Conservation (phyloP, 2,888 invertebrate genomes). For the Drosophila phalerata region DNA sequence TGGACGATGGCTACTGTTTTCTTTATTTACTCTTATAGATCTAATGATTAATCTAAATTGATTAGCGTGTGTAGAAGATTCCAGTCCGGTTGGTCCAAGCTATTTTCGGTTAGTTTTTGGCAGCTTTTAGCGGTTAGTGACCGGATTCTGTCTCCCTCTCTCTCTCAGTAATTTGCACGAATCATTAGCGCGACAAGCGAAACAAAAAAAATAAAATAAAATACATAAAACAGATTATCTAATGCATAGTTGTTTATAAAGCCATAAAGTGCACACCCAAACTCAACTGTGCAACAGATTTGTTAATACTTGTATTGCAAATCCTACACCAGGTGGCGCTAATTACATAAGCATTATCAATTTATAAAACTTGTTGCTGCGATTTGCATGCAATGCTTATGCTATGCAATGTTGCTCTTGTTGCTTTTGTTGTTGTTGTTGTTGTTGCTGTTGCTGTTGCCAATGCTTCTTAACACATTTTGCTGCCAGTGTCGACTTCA, state of each 20-base stretch:
- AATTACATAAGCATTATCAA: slow-evolving; percentile 71
- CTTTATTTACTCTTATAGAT: slow-evolving; percentile 12
- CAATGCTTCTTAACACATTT: slow-evolving; percentile 66
- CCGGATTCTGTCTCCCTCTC: slow-evolving; percentile 28
- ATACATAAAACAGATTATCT: too few relatives aligned
- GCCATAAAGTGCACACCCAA: slow-evolving; percentile 4
- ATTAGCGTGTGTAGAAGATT: slow-evolving; percentile 28
- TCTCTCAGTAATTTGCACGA: slow-evolving; percentile 38
- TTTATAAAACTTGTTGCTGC: slow-evolving; percentile 27
- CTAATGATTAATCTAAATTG: slow-evolving; percentile 14
- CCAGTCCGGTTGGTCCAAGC: not conserved
- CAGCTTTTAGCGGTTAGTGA: slow-evolving; percentile 52
- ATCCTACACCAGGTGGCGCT: slow-evolving; percentile 49
- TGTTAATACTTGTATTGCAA: slow-evolving; percentile 42
- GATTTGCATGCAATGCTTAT: slow-evolving; percentile 68
- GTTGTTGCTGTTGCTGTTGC: slow-evolving; percentile 31
- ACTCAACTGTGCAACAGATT: slow-evolving; percentile 21
- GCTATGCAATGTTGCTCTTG: slow-evolving; percentile 2
- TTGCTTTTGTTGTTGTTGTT: slow-evolving; percentile 8
- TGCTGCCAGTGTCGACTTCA: slow-evolving; percentile 61
- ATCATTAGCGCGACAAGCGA: slow-evolving; percentile 44
- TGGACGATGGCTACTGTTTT: slow-evolving; percentile 52
- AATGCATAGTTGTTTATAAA: slow-evolving; percentile 32
- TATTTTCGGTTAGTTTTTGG: slow-evolving; percentile 26
- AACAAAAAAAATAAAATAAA: too few relatives aligned